These are phyloP conservation scores for Drosophila azteca DNA, from an alignment of 1,140 invertebrate genomes.

Conservation along the genomic window DNA sequence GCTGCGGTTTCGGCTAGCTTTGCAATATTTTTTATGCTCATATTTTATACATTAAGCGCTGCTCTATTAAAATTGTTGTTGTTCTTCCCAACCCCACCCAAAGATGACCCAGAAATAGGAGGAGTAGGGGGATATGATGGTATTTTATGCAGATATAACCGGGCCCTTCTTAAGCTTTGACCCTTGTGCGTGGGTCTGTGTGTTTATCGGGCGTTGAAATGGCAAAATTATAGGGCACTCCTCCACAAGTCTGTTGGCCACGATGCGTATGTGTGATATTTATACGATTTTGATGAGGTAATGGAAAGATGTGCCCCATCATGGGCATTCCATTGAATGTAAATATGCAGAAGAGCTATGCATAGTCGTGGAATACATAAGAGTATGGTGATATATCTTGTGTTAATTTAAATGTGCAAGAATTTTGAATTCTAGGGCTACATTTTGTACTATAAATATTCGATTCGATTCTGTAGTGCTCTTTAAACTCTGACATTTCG, in stretches of 20 bases:
- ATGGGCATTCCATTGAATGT: not conserved
- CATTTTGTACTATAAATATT: too few species aligned
- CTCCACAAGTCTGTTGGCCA: constrained; percentile 35
- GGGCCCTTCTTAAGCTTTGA: constrained; percentile 18
- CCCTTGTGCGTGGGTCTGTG: constrained; percentile 22
- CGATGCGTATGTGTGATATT: constrained; percentile 59
- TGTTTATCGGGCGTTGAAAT: constrained; percentile 52
- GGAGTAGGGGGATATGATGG: constrained; percentile 10
- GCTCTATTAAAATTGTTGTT: constrained; percentile 70
- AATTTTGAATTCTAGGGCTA: not conserved
- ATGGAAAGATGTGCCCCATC: constrained; percentile 2
- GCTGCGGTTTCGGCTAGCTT: constrained; percentile 19
- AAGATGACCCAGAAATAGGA: not conserved
- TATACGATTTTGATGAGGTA: constrained; percentile 56
- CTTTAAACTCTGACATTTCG: constrained; percentile 45
- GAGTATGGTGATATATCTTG: not conserved
- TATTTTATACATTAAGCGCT: constrained; percentile 73
- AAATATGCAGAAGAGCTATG: not conserved
- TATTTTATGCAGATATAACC: constrained; percentile 8
- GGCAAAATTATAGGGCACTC: constrained; percentile 62
- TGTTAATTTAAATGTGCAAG: not conserved
- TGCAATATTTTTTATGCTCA: constrained; percentile 60
- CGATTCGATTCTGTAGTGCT: too few species aligned
- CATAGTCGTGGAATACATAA: not conserved
- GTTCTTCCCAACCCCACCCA: not conserved